Evolutionary conservation across 2,797 vertebrate genomes (phyloP).

Genomic region (Leptoclinus maculatus): DNA sequence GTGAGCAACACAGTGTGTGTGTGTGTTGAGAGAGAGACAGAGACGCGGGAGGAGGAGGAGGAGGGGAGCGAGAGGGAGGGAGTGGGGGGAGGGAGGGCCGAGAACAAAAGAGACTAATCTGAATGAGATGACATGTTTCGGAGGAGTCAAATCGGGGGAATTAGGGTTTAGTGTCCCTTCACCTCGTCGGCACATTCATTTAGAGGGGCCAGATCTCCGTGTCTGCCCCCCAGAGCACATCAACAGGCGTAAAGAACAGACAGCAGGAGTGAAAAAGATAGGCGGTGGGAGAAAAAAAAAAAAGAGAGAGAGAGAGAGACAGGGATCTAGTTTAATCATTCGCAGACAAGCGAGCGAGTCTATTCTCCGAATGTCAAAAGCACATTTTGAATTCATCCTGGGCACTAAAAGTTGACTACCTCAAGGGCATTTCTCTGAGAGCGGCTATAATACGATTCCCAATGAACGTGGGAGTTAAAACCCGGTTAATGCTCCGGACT

Average conservation of each 20-base stretch:
- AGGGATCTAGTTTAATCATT: conserved; percentile 75
- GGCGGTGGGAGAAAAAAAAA: conserved; percentile 9
- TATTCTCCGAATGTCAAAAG: conserved; percentile 72
- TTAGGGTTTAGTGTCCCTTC: conserved; percentile 83
- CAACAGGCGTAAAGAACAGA: conserved; percentile 67
- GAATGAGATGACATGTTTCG: conserved; percentile 85
- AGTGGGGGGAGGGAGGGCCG: conserved; percentile 58
- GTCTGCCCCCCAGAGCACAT: conserved; percentile 62
- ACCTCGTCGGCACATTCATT: conserved; percentile 78
- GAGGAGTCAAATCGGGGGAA: conserved; percentile 84
- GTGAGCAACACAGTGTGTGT: conserved; percentile 61
- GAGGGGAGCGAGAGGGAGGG: conserved; percentile 25
- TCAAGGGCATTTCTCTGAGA: conserved; percentile 72
- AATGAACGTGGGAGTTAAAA: conserved; percentile 69
- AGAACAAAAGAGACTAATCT: conserved; percentile 87
- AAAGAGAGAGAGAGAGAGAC: conserved; percentile 4
- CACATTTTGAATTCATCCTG: conserved; percentile 72
- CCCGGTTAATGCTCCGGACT: conserved; percentile 47
- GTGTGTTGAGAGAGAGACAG: conserved; percentile 31
- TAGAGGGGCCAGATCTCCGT: conserved; percentile 72
- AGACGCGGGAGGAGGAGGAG: conserved; percentile 29
- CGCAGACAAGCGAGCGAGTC: conserved; percentile 69
- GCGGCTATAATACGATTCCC: conserved; percentile 49
- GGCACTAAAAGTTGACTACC: conserved; percentile 66
- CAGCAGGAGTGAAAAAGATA: conserved; percentile 56